phyloP scores from a whole-genome alignment of 2,113 vertebrate species.

The Colistium nudipinnis region DNA sequence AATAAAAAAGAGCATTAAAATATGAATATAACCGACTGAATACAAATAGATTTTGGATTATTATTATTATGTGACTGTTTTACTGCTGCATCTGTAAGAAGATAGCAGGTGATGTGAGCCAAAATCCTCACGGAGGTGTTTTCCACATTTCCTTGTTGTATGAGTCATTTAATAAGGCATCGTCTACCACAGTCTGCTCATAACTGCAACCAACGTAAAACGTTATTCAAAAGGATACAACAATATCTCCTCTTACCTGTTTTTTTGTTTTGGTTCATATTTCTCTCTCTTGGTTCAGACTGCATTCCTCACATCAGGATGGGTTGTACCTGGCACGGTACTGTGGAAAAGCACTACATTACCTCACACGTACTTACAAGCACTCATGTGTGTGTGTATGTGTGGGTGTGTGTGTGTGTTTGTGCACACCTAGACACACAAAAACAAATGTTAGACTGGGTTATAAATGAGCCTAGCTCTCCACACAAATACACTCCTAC shows the following conservation, averaged over 20 bases:
- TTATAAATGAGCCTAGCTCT: background rate
- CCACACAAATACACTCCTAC: background rate
- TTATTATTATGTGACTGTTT: too few relatives aligned
- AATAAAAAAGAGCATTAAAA: background rate
- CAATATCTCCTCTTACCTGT: background rate
- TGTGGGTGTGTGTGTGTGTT: background rate
- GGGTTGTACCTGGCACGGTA: constrained; percentile 48
- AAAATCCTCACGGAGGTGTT: constrained; percentile 1
- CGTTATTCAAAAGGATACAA: background rate
- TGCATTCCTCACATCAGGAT: constrained; percentile 54
- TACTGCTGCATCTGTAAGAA: background rate
- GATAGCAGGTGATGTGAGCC: background rate
- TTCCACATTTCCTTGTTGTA: background rate
- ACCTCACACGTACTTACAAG: constrained; percentile 9
- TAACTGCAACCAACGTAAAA: background rate
- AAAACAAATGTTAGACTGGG: constrained; percentile 11
- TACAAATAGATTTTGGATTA: background rate
- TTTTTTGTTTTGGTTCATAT: constrained; percentile 1
- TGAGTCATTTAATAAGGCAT: constrained; percentile 28
- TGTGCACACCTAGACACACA: constrained; percentile 2
- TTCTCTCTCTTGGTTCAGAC: background rate
- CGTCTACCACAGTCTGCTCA: background rate
- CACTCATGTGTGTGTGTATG: background rate
- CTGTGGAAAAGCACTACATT: constrained; percentile 26
- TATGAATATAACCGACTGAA: background rate